Evolutionary conservation across 2,888 invertebrate species (phyloP).

Genomic region (Seira musarum): DNA sequence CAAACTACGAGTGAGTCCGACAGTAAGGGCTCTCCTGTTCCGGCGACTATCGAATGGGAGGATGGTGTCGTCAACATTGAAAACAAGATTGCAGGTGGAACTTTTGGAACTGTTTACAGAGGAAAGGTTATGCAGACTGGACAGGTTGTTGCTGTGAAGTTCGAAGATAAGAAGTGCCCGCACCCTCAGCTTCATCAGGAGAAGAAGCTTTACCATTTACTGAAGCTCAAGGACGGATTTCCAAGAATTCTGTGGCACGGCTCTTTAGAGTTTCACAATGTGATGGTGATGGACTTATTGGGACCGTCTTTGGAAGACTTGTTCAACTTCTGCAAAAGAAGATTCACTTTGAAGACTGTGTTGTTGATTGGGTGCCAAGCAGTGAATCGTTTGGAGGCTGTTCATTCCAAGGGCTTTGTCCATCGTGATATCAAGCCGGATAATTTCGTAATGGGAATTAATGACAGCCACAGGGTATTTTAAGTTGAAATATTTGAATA

Average conservation of each 20-base stretch:
- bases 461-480: not conserved
- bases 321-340: constrained; percentile 98
- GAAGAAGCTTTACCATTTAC: constrained; percentile 97
- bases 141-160: constrained; percentile 99
- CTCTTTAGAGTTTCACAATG: constrained; percentile 96
- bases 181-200: constrained; percentile 99
- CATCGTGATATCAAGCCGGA: constrained; percentile 98
- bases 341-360: constrained; percentile 99
- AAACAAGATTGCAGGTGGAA: too few species aligned
- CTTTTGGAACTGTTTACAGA: too few species aligned
- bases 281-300: constrained; percentile 98
- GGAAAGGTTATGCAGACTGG: too few species aligned
- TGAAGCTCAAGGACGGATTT: constrained; percentile 96
- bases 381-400: constrained; percentile 96
- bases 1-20: too few species aligned
- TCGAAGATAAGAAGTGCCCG: constrained; percentile 95
- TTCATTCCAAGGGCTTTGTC: constrained; percentile 99
- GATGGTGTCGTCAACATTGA: too few species aligned
- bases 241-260: constrained; percentile 95
- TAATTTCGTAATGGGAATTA: constrained; percentile 98
- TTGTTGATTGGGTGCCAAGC: constrained; percentile 98
- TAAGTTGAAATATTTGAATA: too few species aligned
- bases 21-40: too few species aligned
- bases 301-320: constrained; percentile 98
- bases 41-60: too few species aligned